These are phyloP conservation scores for Helarctos malayanus DNA, from an alignment of 2,797 vertebrate species.

Conservation along the genomic window DNA sequence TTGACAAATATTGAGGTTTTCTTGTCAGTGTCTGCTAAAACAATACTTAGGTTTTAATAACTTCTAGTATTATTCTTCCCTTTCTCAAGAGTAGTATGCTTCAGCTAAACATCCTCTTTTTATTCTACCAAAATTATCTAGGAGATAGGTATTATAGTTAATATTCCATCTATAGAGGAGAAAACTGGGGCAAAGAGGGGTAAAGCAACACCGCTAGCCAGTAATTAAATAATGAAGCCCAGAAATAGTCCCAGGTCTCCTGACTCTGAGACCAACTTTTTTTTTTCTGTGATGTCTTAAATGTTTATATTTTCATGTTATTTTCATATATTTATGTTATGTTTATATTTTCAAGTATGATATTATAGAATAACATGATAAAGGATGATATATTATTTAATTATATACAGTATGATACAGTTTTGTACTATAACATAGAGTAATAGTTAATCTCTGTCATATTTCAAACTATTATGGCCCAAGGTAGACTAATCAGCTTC, in stretches of 20 bases:
- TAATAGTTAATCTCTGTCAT: neutral
- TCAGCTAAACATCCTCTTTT: neutral
- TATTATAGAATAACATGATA: neutral
- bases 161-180: neutral
- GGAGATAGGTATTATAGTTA: neutral
- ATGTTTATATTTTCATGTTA: conserved; percentile 12
- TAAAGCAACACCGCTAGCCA: neutral
- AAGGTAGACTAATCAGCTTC: conserved; percentile 5
- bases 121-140: neutral
- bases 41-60: neutral
- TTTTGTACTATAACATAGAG: neutral
- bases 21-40: neutral
- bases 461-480: conserved; percentile 67
- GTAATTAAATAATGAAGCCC: conserved; percentile 19
- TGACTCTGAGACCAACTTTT: neutral
- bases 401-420: neutral
- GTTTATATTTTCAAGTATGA: neutral
- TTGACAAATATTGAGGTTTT: conserved; percentile 5
- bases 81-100: neutral
- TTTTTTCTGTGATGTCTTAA: neutral
- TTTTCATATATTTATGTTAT: neutral
- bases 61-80: neutral
- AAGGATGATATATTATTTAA: neutral
- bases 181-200: neutral
- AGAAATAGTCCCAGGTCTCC: neutral